Evolutionary conservation across 2,797 vertebrate species (phyloP).

Genomic region (Arrhamphus sclerolepis): DNA sequence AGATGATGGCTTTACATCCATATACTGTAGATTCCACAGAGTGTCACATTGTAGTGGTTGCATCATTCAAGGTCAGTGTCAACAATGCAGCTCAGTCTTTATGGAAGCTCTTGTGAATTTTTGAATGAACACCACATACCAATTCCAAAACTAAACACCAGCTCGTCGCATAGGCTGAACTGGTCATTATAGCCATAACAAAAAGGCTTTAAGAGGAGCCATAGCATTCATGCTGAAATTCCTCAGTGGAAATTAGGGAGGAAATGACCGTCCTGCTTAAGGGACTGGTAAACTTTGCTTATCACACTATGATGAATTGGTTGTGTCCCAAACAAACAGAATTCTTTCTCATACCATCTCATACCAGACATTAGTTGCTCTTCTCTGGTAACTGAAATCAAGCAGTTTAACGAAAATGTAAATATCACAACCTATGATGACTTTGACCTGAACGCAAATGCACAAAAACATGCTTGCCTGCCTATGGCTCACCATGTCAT

Average conservation of each 20-base stretch:
- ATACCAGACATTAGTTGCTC: slow-evolving; percentile 9
- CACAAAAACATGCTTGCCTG: slow-evolving; percentile 20
- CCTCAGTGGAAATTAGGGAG: slow-evolving; percentile 59
- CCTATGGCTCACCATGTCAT: slow-evolving; percentile 37
- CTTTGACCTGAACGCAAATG: slow-evolving; percentile 23
- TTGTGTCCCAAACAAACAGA: slow-evolving; percentile 44
- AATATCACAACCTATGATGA: slow-evolving; percentile 31
- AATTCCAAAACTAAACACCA: slow-evolving; percentile 77
- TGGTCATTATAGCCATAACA: slow-evolving; percentile 77
- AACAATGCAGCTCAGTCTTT: slow-evolving; percentile 69
- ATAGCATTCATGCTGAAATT: slow-evolving; percentile 68
- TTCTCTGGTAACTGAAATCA: slow-evolving; percentile 31
- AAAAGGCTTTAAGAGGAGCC: slow-evolving; percentile 71
- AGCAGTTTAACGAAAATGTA: slow-evolving; percentile 37
- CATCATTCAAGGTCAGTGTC: slow-evolving; percentile 60
- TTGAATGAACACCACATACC: slow-evolving; percentile 63
- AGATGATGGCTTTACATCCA: slow-evolving; percentile 55
- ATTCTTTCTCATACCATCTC: slow-evolving; percentile 32
- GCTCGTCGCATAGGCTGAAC: slow-evolving; percentile 66
- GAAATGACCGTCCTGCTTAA: slow-evolving; percentile 54
- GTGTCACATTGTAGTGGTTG: slow-evolving; percentile 63
- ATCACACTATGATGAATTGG: slow-evolving; percentile 63
- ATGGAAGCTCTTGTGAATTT: slow-evolving; percentile 56
- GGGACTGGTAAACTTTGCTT: slow-evolving; percentile 73
- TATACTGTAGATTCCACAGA: slow-evolving; percentile 71